phyloP scores from a whole-genome alignment of 2,113 vertebrate genomes.

The Atlantisia rogersi region DNA sequence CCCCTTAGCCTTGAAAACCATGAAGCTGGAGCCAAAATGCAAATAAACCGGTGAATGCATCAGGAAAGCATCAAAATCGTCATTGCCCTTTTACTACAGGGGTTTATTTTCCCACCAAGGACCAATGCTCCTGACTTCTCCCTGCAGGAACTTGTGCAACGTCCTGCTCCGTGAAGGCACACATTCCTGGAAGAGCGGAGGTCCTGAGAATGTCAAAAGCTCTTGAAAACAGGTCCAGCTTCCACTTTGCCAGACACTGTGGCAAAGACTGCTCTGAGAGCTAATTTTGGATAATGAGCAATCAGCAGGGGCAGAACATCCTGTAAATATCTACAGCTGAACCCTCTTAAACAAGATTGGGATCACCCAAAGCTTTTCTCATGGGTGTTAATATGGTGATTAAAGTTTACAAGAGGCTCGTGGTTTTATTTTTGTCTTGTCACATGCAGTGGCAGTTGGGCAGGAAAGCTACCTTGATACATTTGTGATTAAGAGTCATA shows the following conservation, averaged over 20 bases:
- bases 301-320: constrained; percentile 56
- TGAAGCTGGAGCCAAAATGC: neutral
- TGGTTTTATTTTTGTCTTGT: constrained; percentile 68
- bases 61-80: neutral
- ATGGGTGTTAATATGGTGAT: constrained; percentile 62
- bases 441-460: neutral
- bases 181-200: constrained; percentile 44
- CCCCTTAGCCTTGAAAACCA: neutral
- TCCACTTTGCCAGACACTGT: constrained; percentile 56
- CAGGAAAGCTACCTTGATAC: neutral
- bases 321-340: constrained; percentile 59
- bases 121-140: neutral
- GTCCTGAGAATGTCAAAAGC: constrained; percentile 71
- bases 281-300: constrained; percentile 70
- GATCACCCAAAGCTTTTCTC: constrained; percentile 58
- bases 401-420: constrained; percentile 50
- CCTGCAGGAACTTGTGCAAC: neutral
- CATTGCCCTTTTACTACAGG: neutral
- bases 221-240: constrained; percentile 68
- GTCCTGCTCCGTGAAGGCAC: neutral
- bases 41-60: neutral
- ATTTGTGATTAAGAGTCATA: neutral
- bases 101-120: fast-evolving
- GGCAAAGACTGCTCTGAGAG: constrained; percentile 20
- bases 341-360: constrained; percentile 57